These are phyloP conservation scores for Bergia puertoricense DNA, from an alignment of 92 coral and sea anemone species.

Conservation along the genomic window DNA sequence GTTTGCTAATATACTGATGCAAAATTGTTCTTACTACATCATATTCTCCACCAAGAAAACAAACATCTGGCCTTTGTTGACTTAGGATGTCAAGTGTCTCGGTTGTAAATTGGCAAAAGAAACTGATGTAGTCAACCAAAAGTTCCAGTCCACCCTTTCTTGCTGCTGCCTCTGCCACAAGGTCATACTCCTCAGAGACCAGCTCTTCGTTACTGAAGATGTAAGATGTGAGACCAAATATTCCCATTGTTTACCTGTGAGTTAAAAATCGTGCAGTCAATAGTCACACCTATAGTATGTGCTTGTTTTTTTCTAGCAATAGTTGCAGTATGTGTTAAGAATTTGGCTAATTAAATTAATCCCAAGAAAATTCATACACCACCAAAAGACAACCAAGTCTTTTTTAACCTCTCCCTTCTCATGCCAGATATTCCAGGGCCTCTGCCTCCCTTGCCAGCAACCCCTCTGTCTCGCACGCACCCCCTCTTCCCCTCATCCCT, in stretches of 20 bases:
- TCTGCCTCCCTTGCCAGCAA: too few relatives aligned
- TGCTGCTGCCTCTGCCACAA: slow-evolving; percentile 34
- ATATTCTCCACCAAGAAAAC: slow-evolving; percentile 36
- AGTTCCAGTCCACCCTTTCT: slow-evolving; percentile 35
- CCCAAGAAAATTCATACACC: too few relatives aligned
- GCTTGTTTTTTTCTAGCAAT: not conserved
- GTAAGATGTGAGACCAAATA: slow-evolving; percentile 28
- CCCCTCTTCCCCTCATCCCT: too few relatives aligned
- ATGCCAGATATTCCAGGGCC: too few relatives aligned
- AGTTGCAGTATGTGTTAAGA: too few relatives aligned
- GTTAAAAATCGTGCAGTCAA: not conserved
- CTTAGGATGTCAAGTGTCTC: not conserved
- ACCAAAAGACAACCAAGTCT: too few relatives aligned
- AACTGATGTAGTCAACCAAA: slow-evolving; percentile 23
- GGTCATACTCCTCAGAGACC: slow-evolving; percentile 29
- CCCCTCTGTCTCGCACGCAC: too few relatives aligned
- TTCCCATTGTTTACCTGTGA: slow-evolving; percentile 26
- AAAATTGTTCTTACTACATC: slow-evolving; percentile 11
- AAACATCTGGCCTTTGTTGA: not conserved
- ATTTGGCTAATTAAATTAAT: too few relatives aligned
- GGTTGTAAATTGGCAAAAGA: not conserved
- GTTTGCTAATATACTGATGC: slow-evolving; percentile 17
- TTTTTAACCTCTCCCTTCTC: too few relatives aligned
- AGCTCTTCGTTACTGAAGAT: slow-evolving; percentile 1
- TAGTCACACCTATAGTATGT: not conserved